These are phyloP conservation scores for Rissa tridactyla DNA, from an alignment of 2,113 vertebrate species.

Conservation along the genomic window DNA sequence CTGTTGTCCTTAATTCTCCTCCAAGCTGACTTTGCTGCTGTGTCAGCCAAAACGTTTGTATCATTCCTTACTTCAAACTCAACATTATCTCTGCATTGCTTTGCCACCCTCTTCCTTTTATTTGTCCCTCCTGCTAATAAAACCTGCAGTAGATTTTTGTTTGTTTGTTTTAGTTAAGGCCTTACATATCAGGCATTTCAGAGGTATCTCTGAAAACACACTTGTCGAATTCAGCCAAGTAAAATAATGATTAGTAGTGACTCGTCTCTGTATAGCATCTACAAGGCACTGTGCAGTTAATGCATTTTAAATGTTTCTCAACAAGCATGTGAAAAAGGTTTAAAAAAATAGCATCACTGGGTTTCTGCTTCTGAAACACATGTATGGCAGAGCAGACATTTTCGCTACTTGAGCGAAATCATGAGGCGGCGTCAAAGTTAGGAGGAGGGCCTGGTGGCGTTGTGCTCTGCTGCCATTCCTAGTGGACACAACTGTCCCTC, in stretches of 20 bases:
- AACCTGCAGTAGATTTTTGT: neutral
- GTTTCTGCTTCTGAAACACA: neutral
- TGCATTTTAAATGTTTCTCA: neutral
- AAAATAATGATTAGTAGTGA: neutral
- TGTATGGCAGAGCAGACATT: neutral
- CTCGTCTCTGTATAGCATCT: neutral
- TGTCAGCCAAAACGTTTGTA: neutral
- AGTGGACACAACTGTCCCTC: accelerated
- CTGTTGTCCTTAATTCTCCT: constrained; percentile 27
- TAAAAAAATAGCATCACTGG: neutral
- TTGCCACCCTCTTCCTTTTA: neutral
- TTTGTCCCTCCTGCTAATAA: constrained; percentile 15
- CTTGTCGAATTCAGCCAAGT: neutral
- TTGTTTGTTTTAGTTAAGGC: neutral
- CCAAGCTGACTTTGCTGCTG: neutral
- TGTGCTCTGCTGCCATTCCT: neutral
- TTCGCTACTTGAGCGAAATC: accelerated
- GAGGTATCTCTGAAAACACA: neutral
- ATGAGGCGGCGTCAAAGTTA: neutral
- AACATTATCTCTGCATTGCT: neutral
- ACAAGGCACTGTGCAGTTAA: neutral
- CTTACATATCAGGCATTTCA: neutral
- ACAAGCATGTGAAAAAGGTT: neutral
- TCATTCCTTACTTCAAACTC: constrained; percentile 6
- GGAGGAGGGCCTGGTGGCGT: neutral